phyloP scores from a whole-genome alignment of 2,113 vertebrate species.

The Macheiramphus alcinus region DNA sequence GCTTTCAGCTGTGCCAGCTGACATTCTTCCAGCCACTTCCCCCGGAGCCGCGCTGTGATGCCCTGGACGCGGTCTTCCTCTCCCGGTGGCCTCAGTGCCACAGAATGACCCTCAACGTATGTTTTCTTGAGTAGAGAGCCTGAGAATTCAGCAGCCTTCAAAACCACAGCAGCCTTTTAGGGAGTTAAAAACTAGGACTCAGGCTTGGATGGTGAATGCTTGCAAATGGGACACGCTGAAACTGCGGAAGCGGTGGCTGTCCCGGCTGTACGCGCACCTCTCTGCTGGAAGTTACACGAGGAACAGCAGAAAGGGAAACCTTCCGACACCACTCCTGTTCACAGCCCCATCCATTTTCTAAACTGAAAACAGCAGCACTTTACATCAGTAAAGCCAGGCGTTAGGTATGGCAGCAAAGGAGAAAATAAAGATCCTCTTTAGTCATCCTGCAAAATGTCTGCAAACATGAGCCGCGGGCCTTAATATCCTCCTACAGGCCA shows the following conservation, averaged over 20 bases:
- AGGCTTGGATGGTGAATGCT: not conserved
- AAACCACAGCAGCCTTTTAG: not conserved
- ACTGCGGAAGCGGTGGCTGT: rapidly evolving
- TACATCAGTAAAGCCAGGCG: not conserved
- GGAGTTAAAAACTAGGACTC: not conserved
- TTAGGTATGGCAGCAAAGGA: not conserved
- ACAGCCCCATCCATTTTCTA: not conserved
- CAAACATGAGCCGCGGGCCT: not conserved
- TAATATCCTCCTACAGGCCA: not conserved
- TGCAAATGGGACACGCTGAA: not conserved
- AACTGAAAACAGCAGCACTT: not conserved
- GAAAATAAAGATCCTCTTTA: not conserved
- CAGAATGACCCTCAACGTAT: not conserved
- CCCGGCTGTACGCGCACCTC: not conserved
- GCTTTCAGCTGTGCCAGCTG: not conserved
- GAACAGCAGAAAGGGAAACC: not conserved
- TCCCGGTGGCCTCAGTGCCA: too few species aligned
- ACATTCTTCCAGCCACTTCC: not conserved
- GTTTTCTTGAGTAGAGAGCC: not conserved
- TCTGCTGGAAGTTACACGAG: not conserved
- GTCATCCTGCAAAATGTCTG: not conserved
- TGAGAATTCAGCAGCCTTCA: not conserved
- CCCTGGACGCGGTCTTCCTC: not conserved
- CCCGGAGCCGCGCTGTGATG: not conserved
- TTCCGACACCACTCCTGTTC: not conserved